Percentiles rank a stretch among this genome's conserved stretches.
phyloP scores from a whole-genome alignment of 2,888 invertebrate genomes.

The Pseudococcus viburni region DNA sequence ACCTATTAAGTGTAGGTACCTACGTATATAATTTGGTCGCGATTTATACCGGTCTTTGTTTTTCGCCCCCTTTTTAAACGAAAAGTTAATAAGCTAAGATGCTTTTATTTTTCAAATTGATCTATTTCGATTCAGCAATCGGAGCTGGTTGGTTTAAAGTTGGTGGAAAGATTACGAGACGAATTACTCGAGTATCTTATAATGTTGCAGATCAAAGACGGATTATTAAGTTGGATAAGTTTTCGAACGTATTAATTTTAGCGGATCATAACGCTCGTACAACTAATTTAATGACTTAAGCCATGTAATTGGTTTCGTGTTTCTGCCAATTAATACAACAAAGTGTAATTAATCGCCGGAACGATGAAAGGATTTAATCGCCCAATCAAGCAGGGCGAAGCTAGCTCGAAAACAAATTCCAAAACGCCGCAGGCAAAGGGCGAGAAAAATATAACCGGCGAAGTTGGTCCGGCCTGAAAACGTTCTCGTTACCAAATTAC shows the following conservation, averaged over 20 bases:
- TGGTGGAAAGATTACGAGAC: not conserved
- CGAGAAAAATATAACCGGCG: not conserved
- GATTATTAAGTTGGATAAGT: conserved; percentile 26
- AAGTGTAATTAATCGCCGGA: conserved; percentile 46
- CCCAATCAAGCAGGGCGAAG: not conserved
- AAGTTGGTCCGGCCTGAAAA: not conserved
- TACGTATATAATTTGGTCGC: not conserved
- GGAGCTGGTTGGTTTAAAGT: not conserved
- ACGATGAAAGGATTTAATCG: conserved; percentile 33
- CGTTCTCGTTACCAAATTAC: not conserved
- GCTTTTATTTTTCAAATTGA: not conserved
- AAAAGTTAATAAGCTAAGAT: not conserved
- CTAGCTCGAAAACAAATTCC: not conserved
- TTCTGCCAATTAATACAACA: conserved; percentile 42
- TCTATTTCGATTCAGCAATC: not conserved
- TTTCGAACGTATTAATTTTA: conserved; percentile 43
- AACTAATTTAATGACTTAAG: conserved; percentile 31
- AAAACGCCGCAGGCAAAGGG: not conserved
- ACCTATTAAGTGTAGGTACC: too few species aligned
- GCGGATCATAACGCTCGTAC: conserved; percentile 21
- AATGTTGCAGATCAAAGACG: not conserved
- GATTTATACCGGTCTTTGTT: not conserved
- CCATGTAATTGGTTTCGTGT: conserved; percentile 42
- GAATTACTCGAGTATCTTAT: not conserved
- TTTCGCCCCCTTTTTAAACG: not conserved